Evolutionary conservation across 1,140 invertebrate species (phyloP).

Genomic region (Xylocopa sonorina): DNA sequence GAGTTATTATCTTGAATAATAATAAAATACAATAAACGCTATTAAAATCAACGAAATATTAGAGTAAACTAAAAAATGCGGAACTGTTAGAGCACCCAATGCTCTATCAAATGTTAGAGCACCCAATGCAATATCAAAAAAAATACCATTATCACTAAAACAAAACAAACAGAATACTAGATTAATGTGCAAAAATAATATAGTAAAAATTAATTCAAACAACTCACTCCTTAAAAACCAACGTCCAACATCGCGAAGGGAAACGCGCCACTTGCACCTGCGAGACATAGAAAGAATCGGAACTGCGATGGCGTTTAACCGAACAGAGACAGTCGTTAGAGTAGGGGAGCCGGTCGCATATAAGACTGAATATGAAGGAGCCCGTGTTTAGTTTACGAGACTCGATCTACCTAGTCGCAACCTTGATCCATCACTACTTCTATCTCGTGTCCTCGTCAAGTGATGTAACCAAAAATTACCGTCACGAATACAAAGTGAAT

Average conservation of each 20-base stretch:
- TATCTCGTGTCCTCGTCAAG: no score
- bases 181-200: neutral
- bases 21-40: no score
- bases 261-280: neutral
- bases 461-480: neutral
- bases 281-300: constrained; percentile 57
- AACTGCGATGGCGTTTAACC: constrained; percentile 62
- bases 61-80: no score
- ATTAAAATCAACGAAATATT: no score
- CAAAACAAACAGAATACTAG: no score
- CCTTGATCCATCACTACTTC: neutral
- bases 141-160: no score
- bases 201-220: no score
- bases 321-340: constrained; percentile 54
- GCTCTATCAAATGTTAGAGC: no score
- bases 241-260: neutral
- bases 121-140: no score
- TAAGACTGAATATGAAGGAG: constrained; percentile 80
- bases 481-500: neutral
- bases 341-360: constrained; percentile 77
- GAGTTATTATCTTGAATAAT: neutral
- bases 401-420: constrained; percentile 44
- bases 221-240: constrained; percentile 8
- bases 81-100: no score
- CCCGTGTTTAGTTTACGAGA: constrained; percentile 74